Conservation (phyloP, 2,888 invertebrate genomes). For the Peribatodes rhomboidaria region DNA sequence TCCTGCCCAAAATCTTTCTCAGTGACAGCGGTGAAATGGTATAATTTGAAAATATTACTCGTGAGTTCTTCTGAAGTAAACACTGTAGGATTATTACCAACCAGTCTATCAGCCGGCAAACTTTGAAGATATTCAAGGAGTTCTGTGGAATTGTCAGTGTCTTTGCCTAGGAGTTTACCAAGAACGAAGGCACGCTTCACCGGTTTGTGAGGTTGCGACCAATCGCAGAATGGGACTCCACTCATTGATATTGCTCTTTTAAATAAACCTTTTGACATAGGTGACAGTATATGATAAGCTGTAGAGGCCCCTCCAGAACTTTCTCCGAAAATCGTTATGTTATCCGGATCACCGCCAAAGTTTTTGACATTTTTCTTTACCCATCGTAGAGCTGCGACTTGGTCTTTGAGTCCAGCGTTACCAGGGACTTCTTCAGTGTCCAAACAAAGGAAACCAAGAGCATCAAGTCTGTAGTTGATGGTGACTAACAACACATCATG, state of each 20-base stretch:
- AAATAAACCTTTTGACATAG: slow-evolving; percentile 68
- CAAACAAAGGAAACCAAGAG: slow-evolving; percentile 84
- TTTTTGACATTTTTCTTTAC: slow-evolving; percentile 57
- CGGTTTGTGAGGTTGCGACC: slow-evolving; percentile 68
- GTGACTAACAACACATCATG: slow-evolving; percentile 84
- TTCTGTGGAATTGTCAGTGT: slow-evolving; percentile 49
- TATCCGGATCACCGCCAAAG: slow-evolving; percentile 62
- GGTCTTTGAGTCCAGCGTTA: slow-evolving; percentile 85
- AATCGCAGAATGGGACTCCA: slow-evolving; percentile 86
- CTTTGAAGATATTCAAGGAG: slow-evolving; percentile 52
- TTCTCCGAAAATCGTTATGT: slow-evolving; percentile 61
- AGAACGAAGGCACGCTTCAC: slow-evolving; percentile 68
- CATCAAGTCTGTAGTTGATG: slow-evolving; percentile 82
- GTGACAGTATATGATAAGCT: slow-evolving; percentile 60
- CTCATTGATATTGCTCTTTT: slow-evolving; percentile 87
- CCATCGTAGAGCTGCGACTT: slow-evolving; percentile 63
- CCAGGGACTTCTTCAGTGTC: slow-evolving; percentile 84
- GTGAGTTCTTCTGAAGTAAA: slow-evolving; percentile 33
- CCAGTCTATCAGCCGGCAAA: slow-evolving; percentile 44
- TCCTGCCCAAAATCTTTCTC: slow-evolving; percentile 52
- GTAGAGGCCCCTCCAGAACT: slow-evolving; percentile 36
- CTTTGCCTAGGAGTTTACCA: slow-evolving; percentile 51
- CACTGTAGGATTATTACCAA: slow-evolving; percentile 37
- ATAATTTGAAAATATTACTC: slow-evolving; percentile 19
- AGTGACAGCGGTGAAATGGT: slow-evolving; percentile 47